These are phyloP conservation scores for Euleptes europaea DNA, from an alignment of 2,113 vertebrate genomes.

Conservation along the genomic window DNA sequence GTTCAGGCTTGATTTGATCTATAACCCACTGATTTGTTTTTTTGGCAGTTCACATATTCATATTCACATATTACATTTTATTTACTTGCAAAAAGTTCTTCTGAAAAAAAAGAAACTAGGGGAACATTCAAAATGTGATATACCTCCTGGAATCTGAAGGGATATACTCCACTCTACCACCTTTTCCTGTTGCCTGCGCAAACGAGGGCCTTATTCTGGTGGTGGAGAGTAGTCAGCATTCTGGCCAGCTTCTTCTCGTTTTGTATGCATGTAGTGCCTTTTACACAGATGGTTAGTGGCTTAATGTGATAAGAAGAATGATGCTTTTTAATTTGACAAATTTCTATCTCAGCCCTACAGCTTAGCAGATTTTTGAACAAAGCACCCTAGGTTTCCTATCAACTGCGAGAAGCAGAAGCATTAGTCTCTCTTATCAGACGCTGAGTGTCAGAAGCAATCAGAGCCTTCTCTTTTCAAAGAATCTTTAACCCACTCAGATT, in stretches of 20 bases:
- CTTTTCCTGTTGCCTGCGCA: too few species aligned
- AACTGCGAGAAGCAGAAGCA: constrained; percentile 1
- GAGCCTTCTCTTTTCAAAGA: constrained; percentile 15
- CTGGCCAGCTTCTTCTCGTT: not conserved
- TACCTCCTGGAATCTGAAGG: too few species aligned
- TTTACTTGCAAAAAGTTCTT: too few species aligned
- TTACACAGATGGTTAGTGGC: not conserved
- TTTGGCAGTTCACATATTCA: too few species aligned
- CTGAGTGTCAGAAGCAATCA: constrained; percentile 27
- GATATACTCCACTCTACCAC: too few species aligned
- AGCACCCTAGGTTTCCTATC: not conserved
- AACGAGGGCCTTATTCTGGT: too few species aligned
- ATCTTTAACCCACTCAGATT: constrained; percentile 5
- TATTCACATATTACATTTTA: too few species aligned
- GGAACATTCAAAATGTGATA: too few species aligned
- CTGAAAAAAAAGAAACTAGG: too few species aligned
- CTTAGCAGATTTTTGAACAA: not conserved
- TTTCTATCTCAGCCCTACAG: not conserved
- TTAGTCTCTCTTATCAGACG: constrained; percentile 29
- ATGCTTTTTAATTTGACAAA: not conserved
- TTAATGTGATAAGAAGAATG: not conserved
- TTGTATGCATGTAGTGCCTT: not conserved
- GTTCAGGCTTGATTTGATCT: too few species aligned
- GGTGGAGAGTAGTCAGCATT: not conserved
- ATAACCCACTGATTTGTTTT: too few species aligned